Evolutionary conservation across 2,888 invertebrate genomes (phyloP), one percentile per base, ranked within the genome.

Genomic region (Odontocolon sp.): DNA sequence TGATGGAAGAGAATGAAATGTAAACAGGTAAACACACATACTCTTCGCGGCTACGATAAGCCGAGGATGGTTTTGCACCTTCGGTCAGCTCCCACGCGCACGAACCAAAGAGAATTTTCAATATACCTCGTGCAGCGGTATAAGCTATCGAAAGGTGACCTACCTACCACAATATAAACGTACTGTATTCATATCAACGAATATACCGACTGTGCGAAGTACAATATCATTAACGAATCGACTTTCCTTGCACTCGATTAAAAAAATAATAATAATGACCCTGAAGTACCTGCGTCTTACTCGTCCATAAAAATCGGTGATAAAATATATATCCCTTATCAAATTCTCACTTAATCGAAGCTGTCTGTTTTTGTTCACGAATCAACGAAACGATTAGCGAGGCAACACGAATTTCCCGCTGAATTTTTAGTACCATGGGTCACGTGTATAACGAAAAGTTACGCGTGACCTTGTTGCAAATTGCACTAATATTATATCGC

Each of bases 1-100:
- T 57, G 47, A 57, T 57, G 47, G 26, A 68, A 57, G 45, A 57
- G 47, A 45, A 68, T 68, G 68, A 68, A 68, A 68, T 68, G 68
- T 68, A 68, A 57, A 57, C 68, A 68, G 57, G 36, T 68, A 42
- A 21, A 33, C 40, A 28, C 21, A 36, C 33, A 26, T 21, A 47
- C 26, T 26, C 38, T 14, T 38, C 52, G 21, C 45, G 40, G 56
- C 47, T 36, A 26, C 42, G 40, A 26, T 47, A 9, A 45, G 33
- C 45, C 33, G 36, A 47, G 47, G 23, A 11, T 31, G 63, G 28
- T 45, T 42, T 63, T 8, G 45, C 50, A 50, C 52, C 59, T 52
- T 61, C 47, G 50, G 59, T 40, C 11, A 33, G 14, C 50, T 8
- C 14, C 8, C 52, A 28, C 59, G 40, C 42, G 59, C 11, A 31